phyloP scores from a whole-genome alignment of 2,888 invertebrate species.

The Odontomyia ornata region DNA sequence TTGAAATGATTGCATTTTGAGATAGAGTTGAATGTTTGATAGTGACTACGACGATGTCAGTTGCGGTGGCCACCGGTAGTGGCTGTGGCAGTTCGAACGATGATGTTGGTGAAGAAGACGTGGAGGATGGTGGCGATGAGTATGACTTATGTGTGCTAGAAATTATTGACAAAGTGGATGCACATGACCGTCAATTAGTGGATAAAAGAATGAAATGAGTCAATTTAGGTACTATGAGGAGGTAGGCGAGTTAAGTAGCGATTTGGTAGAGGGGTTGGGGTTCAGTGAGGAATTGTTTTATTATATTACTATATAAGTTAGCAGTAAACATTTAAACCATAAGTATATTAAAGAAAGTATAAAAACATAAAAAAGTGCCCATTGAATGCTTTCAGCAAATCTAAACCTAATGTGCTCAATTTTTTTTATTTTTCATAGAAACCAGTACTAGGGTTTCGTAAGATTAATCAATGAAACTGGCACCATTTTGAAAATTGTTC shows the following conservation, averaged over 20 bases:
- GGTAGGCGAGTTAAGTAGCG: background rate
- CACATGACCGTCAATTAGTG: constrained; percentile 35
- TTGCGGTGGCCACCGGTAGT: background rate
- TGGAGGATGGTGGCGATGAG: constrained; percentile 6
- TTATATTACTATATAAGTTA: no score
- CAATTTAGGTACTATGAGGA: background rate
- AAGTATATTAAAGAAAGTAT: no score
- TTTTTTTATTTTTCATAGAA: no score
- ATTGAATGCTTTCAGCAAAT: no score
- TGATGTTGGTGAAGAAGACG: background rate
- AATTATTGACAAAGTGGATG: constrained; percentile 8
- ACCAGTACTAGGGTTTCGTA: no score
- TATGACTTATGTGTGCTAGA: background rate
- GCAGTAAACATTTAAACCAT: no score
- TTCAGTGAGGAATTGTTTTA: no score
- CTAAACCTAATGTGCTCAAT: no score
- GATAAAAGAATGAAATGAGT: constrained; percentile 22
- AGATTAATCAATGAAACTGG: no score
- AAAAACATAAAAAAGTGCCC: no score
- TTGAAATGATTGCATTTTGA: background rate
- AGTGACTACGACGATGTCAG: background rate
- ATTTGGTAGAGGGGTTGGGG: no score
- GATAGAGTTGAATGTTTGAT: constrained; percentile 13
- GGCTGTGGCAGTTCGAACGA: background rate
- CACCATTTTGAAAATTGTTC: no score